Conservation (phyloP, 2,888 invertebrate genomes). For the Perdita meconis region DNA sequence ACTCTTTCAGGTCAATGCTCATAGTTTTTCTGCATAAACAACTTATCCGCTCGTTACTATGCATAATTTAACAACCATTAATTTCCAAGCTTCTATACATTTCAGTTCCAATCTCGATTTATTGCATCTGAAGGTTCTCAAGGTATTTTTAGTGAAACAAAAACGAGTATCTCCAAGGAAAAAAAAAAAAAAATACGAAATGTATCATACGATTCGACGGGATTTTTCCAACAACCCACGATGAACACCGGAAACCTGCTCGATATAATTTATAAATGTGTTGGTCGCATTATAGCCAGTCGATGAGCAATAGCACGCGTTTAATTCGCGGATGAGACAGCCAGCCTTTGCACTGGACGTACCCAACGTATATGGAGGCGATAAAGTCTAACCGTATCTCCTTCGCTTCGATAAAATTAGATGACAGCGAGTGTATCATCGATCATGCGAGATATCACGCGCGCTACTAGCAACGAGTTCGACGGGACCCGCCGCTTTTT, state of each 20-base stretch:
- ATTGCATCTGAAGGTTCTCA: too few relatives aligned
- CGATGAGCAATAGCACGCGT: constrained; percentile 58
- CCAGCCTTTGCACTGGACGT: constrained; percentile 20
- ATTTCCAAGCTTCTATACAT: too few relatives aligned
- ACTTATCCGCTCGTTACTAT: too few relatives aligned
- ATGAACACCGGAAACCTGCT: constrained; percentile 62
- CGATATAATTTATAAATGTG: constrained; percentile 65
- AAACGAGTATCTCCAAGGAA: too few relatives aligned
- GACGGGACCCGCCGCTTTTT: not conserved
- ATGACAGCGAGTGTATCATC: constrained; percentile 9
- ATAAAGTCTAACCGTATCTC: constrained; percentile 39
- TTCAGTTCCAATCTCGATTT: too few relatives aligned
- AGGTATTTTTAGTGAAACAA: too few relatives aligned
- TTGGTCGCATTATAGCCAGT: constrained; percentile 56
- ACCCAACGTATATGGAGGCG: constrained; percentile 7
- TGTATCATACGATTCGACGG: constrained; percentile 50
- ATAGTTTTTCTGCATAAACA: too few relatives aligned
- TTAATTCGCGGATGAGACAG: constrained; percentile 53
- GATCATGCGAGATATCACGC: constrained; percentile 22
- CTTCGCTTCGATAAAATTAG: constrained; percentile 37
- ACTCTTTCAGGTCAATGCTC: too few relatives aligned
- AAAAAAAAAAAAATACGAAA: too few relatives aligned
- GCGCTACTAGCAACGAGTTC: not conserved
- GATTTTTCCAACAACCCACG: constrained; percentile 42
- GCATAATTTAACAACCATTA: too few relatives aligned